Conservation (phyloP, 2,113 vertebrate genomes). For the Trematomus loennbergii region DNA sequence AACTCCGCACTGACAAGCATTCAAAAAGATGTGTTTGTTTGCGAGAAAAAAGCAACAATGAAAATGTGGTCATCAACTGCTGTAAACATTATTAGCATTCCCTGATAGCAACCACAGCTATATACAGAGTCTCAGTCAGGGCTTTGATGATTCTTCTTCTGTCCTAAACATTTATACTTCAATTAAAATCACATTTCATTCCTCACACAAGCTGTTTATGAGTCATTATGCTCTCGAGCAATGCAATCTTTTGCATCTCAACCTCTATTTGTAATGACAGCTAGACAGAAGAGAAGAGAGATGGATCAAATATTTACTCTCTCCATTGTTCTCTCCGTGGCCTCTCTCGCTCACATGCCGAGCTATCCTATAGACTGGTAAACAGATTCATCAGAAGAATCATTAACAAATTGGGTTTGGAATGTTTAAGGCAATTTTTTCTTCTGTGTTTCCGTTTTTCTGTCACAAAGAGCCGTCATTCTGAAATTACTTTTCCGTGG, state of each 20-base stretch:
- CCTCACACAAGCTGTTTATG: slow-evolving; percentile 69
- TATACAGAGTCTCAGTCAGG: slow-evolving; percentile 50
- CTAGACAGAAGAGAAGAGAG: slow-evolving; percentile 75
- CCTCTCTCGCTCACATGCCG: slow-evolving; percentile 60
- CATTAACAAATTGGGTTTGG: slow-evolving; percentile 69
- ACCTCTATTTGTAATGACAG: slow-evolving; percentile 76
- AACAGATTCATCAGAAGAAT: slow-evolving; percentile 67
- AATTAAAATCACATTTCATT: slow-evolving; percentile 81
- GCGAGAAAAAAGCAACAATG: slow-evolving; percentile 60
- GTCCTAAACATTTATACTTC: slow-evolving; percentile 76
- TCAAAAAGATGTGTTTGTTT: slow-evolving; percentile 68
- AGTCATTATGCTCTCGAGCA: slow-evolving; percentile 52
- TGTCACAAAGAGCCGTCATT: neutral
- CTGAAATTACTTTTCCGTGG: slow-evolving; percentile 1
- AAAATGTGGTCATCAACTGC: slow-evolving; percentile 59
- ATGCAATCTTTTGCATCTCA: slow-evolving; percentile 61
- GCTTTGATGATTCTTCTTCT: slow-evolving; percentile 71
- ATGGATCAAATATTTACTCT: slow-evolving; percentile 84
- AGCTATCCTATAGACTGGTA: slow-evolving; percentile 53
- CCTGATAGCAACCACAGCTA: slow-evolving; percentile 64
- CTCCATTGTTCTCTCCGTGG: slow-evolving; percentile 77
- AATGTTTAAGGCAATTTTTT: slow-evolving; percentile 27
- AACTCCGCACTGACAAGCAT: slow-evolving; percentile 45
- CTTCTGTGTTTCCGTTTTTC: slow-evolving; percentile 40
- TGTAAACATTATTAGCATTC: slow-evolving; percentile 73